Evolutionary conservation across 1,140 invertebrate genomes (phyloP), one percentile per base, ranked within the genome.

Genomic region (Sinella curviseta): DNA sequence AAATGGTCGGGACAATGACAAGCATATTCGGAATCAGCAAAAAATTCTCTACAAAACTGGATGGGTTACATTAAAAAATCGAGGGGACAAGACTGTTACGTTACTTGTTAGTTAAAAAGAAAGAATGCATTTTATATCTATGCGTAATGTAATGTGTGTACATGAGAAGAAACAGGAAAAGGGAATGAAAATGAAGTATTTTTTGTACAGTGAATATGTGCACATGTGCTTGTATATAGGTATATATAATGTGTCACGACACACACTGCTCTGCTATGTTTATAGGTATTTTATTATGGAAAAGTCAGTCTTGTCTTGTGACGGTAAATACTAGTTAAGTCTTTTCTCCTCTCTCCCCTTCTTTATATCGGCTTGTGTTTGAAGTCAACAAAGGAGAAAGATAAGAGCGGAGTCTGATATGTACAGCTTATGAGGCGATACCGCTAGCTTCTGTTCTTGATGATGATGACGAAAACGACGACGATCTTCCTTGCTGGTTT

Each of bases 261-360:
- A n/a, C n/a, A n/a, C n/a, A n/a, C n/a, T n/a, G 14, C 55, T 60
- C 24, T 60, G 8, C 55, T 60, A 24, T 60, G 14, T 2, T 31
- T 8, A 70, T 70, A 70, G 65, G 8, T 33, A 14, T 70, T 31
- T 24, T 70, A n/a, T n/a, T n/a, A n/a, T 33, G 65, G 2, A 33
- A 70, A 70, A 70, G 31, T 30, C 65, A 31, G 28, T 70, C 26
- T 65, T 65, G 16, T 65, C 57, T 65, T 17, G 26, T 65, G 57
- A 65, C 31, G 31, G 65, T 70, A 70, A 70, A 70, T 70, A 70
- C 65, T 70, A 70, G 65, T 70, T 70, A 70, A 70, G 65, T 31
- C 65, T 70, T 65, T 8, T 70, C 31, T 70, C 26, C 24, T 33
- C 24, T n/a, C 24, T 33, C 26, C 31, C 31, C 65, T 30, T 70